phyloP scores from a whole-genome alignment of 2,797 vertebrate genomes.

The Tinamus major region DNA sequence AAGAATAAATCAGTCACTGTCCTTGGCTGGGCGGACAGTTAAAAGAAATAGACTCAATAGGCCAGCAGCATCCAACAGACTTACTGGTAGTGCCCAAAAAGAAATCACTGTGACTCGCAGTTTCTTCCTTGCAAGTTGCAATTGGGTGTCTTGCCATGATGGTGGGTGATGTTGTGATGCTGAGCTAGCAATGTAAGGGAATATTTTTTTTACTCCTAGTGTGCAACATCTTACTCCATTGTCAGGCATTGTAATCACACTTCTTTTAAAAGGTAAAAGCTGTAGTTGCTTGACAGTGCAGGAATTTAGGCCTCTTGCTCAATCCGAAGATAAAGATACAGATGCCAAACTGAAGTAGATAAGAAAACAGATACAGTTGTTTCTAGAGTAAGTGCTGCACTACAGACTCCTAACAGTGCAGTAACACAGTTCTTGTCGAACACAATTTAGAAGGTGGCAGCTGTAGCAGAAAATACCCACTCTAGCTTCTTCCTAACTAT shows the following conservation, averaged over 20 bases:
- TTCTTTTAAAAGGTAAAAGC: not conserved
- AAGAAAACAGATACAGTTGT: not conserved
- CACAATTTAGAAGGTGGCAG: accelerated
- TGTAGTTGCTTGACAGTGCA: not conserved
- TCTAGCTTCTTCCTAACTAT: not conserved
- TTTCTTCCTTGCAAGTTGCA: not conserved
- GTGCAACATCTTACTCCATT: not conserved
- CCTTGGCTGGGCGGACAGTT: not conserved
- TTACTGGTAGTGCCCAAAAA: not conserved
- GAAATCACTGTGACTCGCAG: not conserved
- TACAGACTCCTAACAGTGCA: not conserved
- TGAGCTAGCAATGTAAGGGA: not conserved
- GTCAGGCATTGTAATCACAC: not conserved
- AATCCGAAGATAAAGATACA: not conserved
- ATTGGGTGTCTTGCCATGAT: not conserved
- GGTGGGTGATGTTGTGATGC: not conserved
- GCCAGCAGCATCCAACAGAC: not conserved
- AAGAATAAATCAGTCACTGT: not conserved
- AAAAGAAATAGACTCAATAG: not conserved
- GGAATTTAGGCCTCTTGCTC: not conserved
- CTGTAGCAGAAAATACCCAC: not conserved
- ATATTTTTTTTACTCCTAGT: not conserved
- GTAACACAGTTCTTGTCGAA: not conserved
- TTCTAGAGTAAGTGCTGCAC: not conserved
- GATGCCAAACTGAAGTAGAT: not conserved